phyloP scores from a whole-genome alignment of 2,113 vertebrate genomes.

The Perccottus glenii region DNA sequence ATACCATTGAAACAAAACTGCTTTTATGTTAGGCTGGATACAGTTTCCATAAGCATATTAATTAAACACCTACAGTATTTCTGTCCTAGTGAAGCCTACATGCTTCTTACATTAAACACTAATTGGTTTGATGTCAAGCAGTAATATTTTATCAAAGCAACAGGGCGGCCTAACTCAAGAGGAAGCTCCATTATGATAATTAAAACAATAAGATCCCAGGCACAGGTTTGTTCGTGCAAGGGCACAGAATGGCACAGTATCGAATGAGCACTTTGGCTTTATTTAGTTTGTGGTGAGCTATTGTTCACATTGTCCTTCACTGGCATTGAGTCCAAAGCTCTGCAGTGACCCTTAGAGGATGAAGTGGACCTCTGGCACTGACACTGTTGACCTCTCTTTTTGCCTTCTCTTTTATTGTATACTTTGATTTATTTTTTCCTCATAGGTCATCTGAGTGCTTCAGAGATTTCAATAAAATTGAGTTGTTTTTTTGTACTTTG shows the following conservation, averaged over 20 bases:
- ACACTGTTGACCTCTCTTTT: conserved; percentile 11
- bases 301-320: conserved; percentile 7
- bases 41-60: too few relatives aligned
- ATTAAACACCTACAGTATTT: neutral
- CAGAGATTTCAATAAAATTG: conserved; percentile 1
- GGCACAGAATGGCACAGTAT: neutral
- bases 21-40: too few relatives aligned
- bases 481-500: neutral
- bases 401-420: neutral
- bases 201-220: conserved; percentile 11
- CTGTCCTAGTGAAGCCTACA: neutral
- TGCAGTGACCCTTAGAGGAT: neutral
- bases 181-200: conserved; percentile 25
- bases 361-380: neutral
- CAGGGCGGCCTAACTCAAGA: conserved; percentile 26
- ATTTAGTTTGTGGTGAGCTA: neutral
- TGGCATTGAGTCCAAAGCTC: neutral
- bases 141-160: conserved; percentile 3
- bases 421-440: neutral
- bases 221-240: conserved; percentile 1
- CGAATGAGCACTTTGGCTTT: neutral
- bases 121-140: conserved; percentile 20
- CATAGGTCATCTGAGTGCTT: neutral
- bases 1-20: too few relatives aligned
- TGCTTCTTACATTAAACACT: conserved; percentile 2